Percentiles rank a stretch among this genome's conserved stretches.
Evolutionary conservation across 2,113 vertebrate species (phyloP).

Genomic region (Mus musculus): DNA sequence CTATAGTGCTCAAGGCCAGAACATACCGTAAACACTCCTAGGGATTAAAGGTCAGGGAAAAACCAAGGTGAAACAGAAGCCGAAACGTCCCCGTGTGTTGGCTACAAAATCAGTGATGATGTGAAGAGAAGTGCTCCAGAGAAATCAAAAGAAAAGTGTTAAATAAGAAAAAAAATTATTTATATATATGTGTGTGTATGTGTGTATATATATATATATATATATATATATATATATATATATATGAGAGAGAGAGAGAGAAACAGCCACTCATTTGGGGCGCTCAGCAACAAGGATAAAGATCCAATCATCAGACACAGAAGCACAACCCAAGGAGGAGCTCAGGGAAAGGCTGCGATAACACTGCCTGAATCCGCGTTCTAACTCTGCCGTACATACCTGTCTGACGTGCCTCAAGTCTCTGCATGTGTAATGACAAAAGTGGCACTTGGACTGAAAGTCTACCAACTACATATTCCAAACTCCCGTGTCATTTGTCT

Average conservation of each 20-base stretch:
- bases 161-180: background rate
- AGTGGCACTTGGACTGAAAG: background rate
- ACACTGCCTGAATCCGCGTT: background rate
- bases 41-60: constrained; percentile 13
- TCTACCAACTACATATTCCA: constrained; percentile 27
- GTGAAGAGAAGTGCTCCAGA: constrained; percentile 33
- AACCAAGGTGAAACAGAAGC: constrained; percentile 2
- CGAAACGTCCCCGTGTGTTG: background rate
- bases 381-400: background rate
- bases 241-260: too few relatives aligned
- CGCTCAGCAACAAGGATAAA: background rate
- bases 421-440: background rate
- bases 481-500: constrained; percentile 3
- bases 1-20: background rate
- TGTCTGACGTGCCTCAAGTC: background rate
- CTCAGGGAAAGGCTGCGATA: background rate
- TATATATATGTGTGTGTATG: too few relatives aligned
- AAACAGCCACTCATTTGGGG: constrained; percentile 37
- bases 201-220: too few relatives aligned
- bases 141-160: constrained; percentile 40
- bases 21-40: background rate
- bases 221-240: too few relatives aligned
- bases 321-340: constrained; percentile 28
- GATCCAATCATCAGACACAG: background rate
- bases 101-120: constrained; percentile 36